Evolutionary conservation across 2,113 vertebrate species (phyloP), one percentile per base, ranked within the genome.

Genomic region (Glaucidium brasilianum): DNA sequence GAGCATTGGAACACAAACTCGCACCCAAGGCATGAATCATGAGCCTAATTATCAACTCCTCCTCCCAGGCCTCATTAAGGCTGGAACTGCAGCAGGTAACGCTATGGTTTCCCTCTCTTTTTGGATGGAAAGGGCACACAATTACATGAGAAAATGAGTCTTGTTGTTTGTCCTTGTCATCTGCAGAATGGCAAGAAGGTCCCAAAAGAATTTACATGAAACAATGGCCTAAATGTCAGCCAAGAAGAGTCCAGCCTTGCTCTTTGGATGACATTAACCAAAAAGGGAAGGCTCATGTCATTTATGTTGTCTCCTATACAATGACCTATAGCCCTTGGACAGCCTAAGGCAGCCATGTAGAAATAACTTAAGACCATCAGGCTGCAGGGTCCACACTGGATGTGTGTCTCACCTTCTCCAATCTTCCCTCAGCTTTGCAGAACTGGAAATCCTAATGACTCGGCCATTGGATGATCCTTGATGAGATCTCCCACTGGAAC

Each of bases 381-480:
- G 20, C 39, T 87, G 45, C 15, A 64, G 56, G 32, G 81, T 64
- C 18, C 18, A 27, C 23, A 10, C 3, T 29, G 29, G 18, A 58
- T 59, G 11, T 8, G 3, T 1, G 2, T 30, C 19, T 69, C 4
- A 0, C 11, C 25, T 59, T 71, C 41, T 55, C 34, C 50, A 71
- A 20, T 18, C 26, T 85, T 47, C 4, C 30, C 26, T 9, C 23
- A 20, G 3, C 13, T 69, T 79, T 76, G 26, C 43, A 64, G 59
- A 26, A 15, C 34, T 88, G 5, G 4, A 81, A 90, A 3, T 50
- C n/a, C 37, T 23, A 15, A 30, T 15, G 52, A 19, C 27, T 16
- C 41, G 16, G 11, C 0, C 0, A 17, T 45, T 2, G 16, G 26
- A 0, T 67, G 59, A 34, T 45, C 23, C 52, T 84, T 62, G 64